Percentiles rank a stretch among this genome's conserved stretches.
Evolutionary conservation across 2,888 invertebrate species (phyloP).

Genomic region (Tineola bisselliella): DNA sequence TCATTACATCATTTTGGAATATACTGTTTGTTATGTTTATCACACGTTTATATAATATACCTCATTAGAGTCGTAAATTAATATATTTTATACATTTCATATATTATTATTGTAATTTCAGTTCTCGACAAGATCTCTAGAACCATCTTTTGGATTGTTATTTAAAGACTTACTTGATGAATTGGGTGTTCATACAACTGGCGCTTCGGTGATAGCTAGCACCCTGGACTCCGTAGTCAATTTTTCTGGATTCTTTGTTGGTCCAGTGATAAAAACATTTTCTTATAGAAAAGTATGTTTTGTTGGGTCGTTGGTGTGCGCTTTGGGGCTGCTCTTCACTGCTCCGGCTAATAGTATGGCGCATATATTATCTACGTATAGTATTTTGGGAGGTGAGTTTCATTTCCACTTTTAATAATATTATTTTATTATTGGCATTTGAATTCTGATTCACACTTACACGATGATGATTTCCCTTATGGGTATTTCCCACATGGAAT

Average conservation of each 20-base stretch:
- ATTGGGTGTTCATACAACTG: constrained; percentile 77
- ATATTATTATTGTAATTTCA: constrained; percentile 39
- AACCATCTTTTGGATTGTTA: constrained; percentile 83
- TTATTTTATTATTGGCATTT: too few relatives aligned
- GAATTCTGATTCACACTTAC: too few relatives aligned
- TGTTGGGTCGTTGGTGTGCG: constrained; percentile 73
- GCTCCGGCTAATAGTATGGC: constrained; percentile 76
- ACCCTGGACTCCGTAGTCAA: constrained; percentile 80
- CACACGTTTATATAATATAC: too few relatives aligned
- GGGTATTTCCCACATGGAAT: too few relatives aligned
- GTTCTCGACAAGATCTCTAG: constrained; percentile 82
- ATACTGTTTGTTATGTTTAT: too few relatives aligned
- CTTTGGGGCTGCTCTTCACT: constrained; percentile 73
- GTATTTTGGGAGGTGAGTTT: constrained; percentile 76
- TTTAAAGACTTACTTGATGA: constrained; percentile 77
- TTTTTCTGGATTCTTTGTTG: constrained; percentile 81
- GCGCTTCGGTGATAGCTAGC: constrained; percentile 79
- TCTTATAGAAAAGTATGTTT: constrained; percentile 77
- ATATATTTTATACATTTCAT: too few relatives aligned
- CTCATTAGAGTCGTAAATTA: too few relatives aligned
- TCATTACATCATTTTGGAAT: too few relatives aligned
- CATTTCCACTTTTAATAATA: constrained; percentile 7
- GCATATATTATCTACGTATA: constrained; percentile 76
- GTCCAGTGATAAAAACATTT: constrained; percentile 78
- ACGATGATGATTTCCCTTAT: too few relatives aligned